Evolutionary conservation across 2,888 invertebrate species (phyloP), one percentile per base, ranked within the genome.

Genomic region (Leuctra nigra): DNA sequence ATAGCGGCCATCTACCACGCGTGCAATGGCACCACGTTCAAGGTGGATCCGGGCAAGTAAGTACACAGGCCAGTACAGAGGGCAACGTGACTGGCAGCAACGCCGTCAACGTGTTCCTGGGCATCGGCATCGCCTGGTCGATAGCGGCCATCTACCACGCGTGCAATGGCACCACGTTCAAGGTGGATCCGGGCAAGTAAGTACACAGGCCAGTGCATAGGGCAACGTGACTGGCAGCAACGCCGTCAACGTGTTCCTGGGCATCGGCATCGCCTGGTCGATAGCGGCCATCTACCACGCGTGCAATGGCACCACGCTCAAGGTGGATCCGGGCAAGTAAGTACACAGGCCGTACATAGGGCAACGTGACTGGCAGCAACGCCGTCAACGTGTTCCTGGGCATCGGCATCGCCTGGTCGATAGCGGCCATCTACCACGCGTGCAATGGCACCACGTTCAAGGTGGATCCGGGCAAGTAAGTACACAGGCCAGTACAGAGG

Each of bases 341-440:
- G 82, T 44, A 29, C 11, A 29, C 29, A n/a, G n/a, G n/a, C n/a
- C n/a, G n/a, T n/a, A n/a, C n/a, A n/a, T n/a, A n/a, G n/a, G 91
- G 91, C 56, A 99, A 99, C 75, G 98, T 99, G 62, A 99, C 98
- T 9, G 98, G 99, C 55, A 97, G 96, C 69, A 99, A 99, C 73
- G 98, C 97, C 55, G 99, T 99, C 64, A 99, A 99, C 75, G 99
- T 99, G 63, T 99, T 98, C 80, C 84, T 99, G 54, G 98, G 98
- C 52, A 97, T 99, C 66, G 99, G 99, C 54, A 88, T 99, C 60
- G 98, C 99, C 59, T 99, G 99, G 99, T 91, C 96, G 38, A 84
- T 98, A 55, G 98, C 98, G 9, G 92, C 98, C 59, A 80, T 96
- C 64, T 91, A 94, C 72, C 96, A 96, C 70, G 83, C 83, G 70